Evolutionary conservation across 1,140 invertebrate species (phyloP), one percentile per base, ranked within the genome.

Genomic region (Rhyacophila brunnea): DNA sequence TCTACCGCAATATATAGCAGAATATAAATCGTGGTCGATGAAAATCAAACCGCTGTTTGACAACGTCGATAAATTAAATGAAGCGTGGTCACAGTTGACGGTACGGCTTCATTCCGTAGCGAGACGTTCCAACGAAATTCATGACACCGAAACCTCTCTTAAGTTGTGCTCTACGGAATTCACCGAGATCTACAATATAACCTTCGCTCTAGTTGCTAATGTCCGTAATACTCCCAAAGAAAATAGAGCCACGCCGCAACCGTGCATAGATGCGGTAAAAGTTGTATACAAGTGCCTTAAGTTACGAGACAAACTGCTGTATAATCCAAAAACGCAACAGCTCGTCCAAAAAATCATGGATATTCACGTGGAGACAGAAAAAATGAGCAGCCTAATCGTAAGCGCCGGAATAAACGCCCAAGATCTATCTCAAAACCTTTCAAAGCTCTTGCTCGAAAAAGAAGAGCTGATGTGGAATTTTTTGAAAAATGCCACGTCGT

Each of bases 341-440:
- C 74, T 74, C 62, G 52, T 73, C 34, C 66, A 75, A 49, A 77
- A 75, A 65, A 67, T 79, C 3, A 70, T 74, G 54, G 74, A 79
- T 64, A 65, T 78, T 7, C 70, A 71, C 47, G 67, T 65, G 32
- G 77, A 80, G 53, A 71, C 75, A 45, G 53, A 67, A 4, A 77
- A 74, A 64, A 78, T 78, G 47, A 49, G 28, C 44, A 49, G 60
- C 34, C 71, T 75, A 15, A 72, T 79, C 6, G 50, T 40, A 5
- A 73, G 68, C 56, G 75, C 73, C 13, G 68, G 66, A 52, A 68
- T 72, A 19, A 74, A 71, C 60, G 70, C 68, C n/a, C 68, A 71
- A 10, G 74, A 70, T 58, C 51, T 78, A 23, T 65, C 54, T 15
- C 63, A 52, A 28, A 66, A 70, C 47, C 55, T 76, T 43, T 45